Evolutionary conservation across 2,888 invertebrate species (phyloP), one percentile per base, ranked within the genome.

Genomic region (Steinernema carpocapsae): DNA sequence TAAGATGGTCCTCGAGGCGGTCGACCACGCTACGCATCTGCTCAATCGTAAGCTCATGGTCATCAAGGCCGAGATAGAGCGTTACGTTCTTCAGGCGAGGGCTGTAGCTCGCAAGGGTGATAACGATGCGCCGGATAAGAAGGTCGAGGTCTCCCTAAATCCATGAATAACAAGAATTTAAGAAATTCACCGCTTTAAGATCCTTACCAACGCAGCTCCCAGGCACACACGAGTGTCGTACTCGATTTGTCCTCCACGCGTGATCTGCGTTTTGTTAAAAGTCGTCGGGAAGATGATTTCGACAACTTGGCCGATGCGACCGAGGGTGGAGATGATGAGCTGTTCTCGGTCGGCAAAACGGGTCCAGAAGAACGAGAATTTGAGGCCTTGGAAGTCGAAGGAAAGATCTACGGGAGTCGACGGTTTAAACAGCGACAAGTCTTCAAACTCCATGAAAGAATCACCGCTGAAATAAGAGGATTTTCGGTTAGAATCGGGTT

Each of bases 201-300:
- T 6, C 43, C 56, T 64, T 12, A 82, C 82, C 59, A 82, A 80
- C 29, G 79, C 78, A 2, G 78, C 78, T 7, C 85, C 85, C 7
- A 85, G 74, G 1, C 83, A 74, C 17, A 77, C 75, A 59, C 79
- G 83, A 12, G 78, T 72, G 2, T 85, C 84, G 83, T 83, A 85
- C 26, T 85, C 85, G 37, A 83, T 77, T 29, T 78, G 48, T 22
- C 73, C 26, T 72, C 64, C 48, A 78, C 75, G 19, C 72, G 77
- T 19, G 26, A 10, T 56, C 52, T 42, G 24, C 6, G 64, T 52
- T 14, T 12, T 14, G 43, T 74, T 48, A 17, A 24, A 22, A 10
- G 10, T 74, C 26, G 80, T 80, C 17, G 84, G 84, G 48, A 80
- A 80, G 19, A 82, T 72, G 2, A 85, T 79, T 56, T 85, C 82